phyloP scores from a whole-genome alignment of 1,140 invertebrate species.

The Riptortus pedestris region DNA sequence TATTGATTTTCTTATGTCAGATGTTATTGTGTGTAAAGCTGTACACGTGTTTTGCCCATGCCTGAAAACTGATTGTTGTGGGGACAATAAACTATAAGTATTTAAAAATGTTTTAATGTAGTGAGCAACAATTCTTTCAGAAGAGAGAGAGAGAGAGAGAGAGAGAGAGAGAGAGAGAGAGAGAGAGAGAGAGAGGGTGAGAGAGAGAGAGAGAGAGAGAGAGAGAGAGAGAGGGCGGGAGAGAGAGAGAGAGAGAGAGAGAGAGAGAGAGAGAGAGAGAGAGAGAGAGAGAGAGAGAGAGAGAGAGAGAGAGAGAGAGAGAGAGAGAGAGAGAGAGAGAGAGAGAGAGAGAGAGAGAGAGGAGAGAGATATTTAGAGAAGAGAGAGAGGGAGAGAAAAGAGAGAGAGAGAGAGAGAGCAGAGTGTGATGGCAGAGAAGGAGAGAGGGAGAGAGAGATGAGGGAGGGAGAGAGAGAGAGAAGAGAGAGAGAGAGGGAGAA shows the following conservation, averaged over 20 bases:
- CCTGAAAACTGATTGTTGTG: neutral
- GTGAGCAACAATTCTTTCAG: no score
- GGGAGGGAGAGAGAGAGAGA: neutral
- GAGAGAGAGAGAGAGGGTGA: no score
- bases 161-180: conserved; percentile 16
- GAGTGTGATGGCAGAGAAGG: conserved; percentile 5
- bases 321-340: conserved; percentile 16
- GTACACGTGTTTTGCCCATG: no score
- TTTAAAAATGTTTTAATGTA: no score
- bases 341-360: conserved; percentile 16
- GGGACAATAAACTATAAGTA: no score
- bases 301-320: conserved; percentile 15
- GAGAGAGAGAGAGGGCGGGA: conserved; percentile 10
- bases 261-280: conserved; percentile 9
- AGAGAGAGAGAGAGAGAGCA: conserved; percentile 18
- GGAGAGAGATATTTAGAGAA: no score
- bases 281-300: conserved; percentile 19
- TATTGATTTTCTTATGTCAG: no score
- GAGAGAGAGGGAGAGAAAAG: no score
- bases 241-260: conserved; percentile 10
- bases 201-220: conserved; percentile 16
- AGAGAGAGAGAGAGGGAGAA: conserved; percentile 10
- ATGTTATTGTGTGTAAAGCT: no score
- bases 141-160: conserved; percentile 13
- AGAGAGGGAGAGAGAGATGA: conserved; percentile 17